phyloP scores from a whole-genome alignment of 2,113 vertebrate species.

The Sarotherodon lohbergeri region DNA sequence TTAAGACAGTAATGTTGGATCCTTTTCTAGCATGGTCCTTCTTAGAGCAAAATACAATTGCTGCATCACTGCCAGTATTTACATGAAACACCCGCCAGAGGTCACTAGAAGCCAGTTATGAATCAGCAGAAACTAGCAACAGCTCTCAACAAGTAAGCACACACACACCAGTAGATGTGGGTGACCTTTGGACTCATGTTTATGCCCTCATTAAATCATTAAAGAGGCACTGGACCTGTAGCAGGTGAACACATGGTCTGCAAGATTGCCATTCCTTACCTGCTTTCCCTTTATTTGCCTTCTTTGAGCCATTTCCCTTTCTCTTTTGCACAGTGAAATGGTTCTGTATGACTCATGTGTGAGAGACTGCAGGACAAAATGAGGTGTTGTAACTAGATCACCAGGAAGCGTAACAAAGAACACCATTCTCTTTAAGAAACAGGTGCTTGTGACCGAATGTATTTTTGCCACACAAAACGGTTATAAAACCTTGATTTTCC shows the following conservation, averaged over 20 bases:
- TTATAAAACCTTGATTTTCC: not conserved
- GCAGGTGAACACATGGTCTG: conserved; percentile 9
- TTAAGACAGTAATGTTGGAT: conserved; percentile 18
- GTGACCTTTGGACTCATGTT: conserved; percentile 60
- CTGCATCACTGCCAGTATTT: not conserved
- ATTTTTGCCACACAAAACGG: not conserved
- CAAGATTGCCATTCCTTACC: conserved; percentile 3
- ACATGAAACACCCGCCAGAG: conserved; percentile 44
- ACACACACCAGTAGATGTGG: not conserved
- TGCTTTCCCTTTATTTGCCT: conserved; percentile 14
- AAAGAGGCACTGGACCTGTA: conserved; percentile 22
- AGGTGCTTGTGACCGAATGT: not conserved
- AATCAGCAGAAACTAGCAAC: conserved; percentile 32
- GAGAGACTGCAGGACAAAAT: conserved; percentile 17
- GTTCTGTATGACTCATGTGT: conserved; percentile 47
- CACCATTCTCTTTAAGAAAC: not conserved
- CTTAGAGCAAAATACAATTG: not conserved
- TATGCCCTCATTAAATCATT: conserved; percentile 38
- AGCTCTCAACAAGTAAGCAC: not conserved
- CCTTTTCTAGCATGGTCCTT: not conserved
- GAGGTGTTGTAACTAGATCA: conserved; percentile 20
- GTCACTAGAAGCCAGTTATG: conserved; percentile 37
- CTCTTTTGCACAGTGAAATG: not conserved
- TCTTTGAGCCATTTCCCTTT: not conserved
- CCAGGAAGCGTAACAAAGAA: conserved; percentile 5